Evolutionary conservation across 2,888 invertebrate genomes (phyloP).

Genomic region (Caenorhabditis imperialis): DNA sequence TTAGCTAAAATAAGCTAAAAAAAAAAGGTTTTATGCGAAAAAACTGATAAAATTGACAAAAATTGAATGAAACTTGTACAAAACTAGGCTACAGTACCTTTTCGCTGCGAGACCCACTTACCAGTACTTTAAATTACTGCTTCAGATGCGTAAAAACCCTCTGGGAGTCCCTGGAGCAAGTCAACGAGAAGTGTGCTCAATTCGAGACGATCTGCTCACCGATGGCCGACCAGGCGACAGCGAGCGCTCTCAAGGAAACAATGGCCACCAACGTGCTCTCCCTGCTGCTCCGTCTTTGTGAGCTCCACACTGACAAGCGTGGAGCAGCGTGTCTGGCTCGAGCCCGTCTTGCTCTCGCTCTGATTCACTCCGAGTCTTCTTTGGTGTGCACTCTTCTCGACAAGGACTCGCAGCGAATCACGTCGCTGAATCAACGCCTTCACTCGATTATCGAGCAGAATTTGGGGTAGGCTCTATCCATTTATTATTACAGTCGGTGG

Average conservation of each 20-base stretch:
- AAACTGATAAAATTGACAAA: no score
- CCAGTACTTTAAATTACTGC: neutral
- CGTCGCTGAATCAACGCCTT: conserved; percentile 52
- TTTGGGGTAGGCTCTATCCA: conserved; percentile 47
- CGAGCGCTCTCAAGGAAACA: conserved; percentile 32
- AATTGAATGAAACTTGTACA: neutral
- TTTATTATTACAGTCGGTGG: conserved; percentile 15
- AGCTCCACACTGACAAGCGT: conserved; percentile 15
- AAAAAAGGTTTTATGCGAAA: neutral
- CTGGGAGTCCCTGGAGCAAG: conserved; percentile 41
- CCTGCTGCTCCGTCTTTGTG: conserved; percentile 43
- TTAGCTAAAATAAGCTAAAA: no score
- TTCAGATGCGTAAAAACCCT: conserved; percentile 39
- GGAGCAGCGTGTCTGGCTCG: conserved; percentile 28
- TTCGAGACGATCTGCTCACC: conserved; percentile 46
- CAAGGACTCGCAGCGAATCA: conserved; percentile 57
- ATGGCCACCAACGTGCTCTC: conserved; percentile 40
- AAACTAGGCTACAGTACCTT: no score
- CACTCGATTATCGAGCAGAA: conserved; percentile 56
- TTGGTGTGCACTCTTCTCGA: conserved; percentile 55
- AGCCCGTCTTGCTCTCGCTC: conserved; percentile 57
- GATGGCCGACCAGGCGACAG: conserved; percentile 34
- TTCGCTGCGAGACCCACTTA: no score
- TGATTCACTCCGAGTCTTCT: conserved; percentile 60
- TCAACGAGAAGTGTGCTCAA: conserved; percentile 50